Conservation (phyloP, 2,888 invertebrate species). For the Andrena haemorrhoa region DNA sequence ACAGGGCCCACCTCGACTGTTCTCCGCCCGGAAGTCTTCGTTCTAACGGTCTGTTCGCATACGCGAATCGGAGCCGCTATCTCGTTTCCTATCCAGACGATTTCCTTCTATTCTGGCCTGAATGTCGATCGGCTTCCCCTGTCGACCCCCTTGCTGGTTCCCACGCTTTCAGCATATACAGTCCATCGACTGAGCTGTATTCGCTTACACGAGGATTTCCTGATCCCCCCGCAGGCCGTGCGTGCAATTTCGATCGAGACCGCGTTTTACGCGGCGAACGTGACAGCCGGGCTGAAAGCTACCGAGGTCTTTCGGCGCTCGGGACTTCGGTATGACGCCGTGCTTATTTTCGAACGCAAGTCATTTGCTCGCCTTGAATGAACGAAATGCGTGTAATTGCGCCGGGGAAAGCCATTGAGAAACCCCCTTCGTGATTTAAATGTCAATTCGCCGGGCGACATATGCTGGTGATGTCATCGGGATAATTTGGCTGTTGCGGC, state of each 20-base stretch:
- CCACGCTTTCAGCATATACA: conserved; percentile 19
- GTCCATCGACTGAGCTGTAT: background rate
- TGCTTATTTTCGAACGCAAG: conserved; percentile 16
- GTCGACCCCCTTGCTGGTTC: conserved; percentile 31
- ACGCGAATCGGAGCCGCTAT: conserved; percentile 38
- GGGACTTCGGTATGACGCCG: background rate
- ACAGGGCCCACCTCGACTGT: conserved; percentile 55
- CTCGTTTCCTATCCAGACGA: conserved; percentile 44
- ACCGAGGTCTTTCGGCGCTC: background rate
- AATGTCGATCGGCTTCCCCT: conserved; percentile 28
- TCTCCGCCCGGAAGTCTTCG: conserved; percentile 65
- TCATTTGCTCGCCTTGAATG: conserved; percentile 14
- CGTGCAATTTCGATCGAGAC: background rate
- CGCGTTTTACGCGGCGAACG: background rate
- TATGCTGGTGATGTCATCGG: too few species aligned
- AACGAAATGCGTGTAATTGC: background rate
- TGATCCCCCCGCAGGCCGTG: background rate
- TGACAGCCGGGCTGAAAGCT: background rate
- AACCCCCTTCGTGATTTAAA: background rate
- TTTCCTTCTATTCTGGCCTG: conserved; percentile 40
- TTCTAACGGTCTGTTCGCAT: conserved; percentile 64
- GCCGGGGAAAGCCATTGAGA: background rate
- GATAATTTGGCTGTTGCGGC: too few species aligned
- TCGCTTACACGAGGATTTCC: background rate
- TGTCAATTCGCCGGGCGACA: background rate